phyloP scores from a whole-genome alignment of 2,888 invertebrate species.

The Phoronis australis region DNA sequence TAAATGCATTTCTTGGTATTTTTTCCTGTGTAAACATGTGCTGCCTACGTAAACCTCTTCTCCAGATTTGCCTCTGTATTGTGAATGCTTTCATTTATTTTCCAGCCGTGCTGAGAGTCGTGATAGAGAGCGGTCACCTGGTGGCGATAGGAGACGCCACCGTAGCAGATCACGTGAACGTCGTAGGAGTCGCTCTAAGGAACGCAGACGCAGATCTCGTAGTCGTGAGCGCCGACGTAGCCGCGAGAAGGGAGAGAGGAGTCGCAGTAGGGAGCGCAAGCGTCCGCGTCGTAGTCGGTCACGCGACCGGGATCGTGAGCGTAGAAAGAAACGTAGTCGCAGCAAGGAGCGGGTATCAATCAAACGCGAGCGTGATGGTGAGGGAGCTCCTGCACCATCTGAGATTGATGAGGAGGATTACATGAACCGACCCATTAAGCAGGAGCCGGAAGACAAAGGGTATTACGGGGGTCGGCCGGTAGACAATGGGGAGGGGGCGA shows the following conservation, averaged over 20 bases:
- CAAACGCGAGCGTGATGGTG: constrained; percentile 9
- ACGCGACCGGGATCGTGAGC: too few relatives aligned
- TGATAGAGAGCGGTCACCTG: constrained; percentile 15
- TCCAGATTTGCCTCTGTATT: too few relatives aligned
- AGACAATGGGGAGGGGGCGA: neutral
- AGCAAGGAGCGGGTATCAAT: constrained; percentile 19
- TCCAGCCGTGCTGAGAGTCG: constrained; percentile 18
- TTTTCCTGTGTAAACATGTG: too few relatives aligned
- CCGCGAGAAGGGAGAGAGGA: constrained; percentile 19
- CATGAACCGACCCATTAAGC: neutral
- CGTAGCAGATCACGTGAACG: constrained; percentile 16
- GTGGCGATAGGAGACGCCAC: constrained; percentile 31
- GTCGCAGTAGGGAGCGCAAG: constrained; percentile 20
- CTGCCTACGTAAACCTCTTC: too few relatives aligned
- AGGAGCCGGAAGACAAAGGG: neutral
- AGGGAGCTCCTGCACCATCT: constrained; percentile 7
- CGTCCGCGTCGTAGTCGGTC: constrained; percentile 10
- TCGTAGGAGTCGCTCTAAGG: constrained; percentile 53
- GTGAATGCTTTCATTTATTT: too few relatives aligned
- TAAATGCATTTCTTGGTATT: too few relatives aligned
- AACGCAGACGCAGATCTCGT: neutral
- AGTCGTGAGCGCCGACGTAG: constrained; percentile 14
- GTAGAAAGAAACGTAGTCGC: constrained; percentile 14
- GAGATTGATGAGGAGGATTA: constrained; percentile 1
- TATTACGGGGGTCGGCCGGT: constrained; percentile 2